phyloP scores from a whole-genome alignment of 1,140 invertebrate genomes.

The Megalonaias nervosa region DNA sequence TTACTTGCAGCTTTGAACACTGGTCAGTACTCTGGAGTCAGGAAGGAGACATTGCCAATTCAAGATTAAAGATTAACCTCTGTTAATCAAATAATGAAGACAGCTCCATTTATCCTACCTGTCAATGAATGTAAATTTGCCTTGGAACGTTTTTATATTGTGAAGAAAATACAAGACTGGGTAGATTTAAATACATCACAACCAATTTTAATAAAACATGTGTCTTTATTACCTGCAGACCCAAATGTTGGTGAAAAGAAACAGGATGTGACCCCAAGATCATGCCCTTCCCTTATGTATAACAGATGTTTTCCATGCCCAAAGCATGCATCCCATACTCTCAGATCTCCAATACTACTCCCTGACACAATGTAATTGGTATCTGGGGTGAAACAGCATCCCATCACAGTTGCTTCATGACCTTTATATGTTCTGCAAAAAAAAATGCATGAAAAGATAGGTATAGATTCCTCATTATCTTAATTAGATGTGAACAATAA shows the following conservation, averaged over 20 bases:
- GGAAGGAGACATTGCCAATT: too few species aligned
- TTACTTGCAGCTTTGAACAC: too few species aligned
- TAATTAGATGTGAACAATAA: not conserved
- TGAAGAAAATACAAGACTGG: too few species aligned
- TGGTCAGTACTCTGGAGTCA: too few species aligned
- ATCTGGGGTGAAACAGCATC: constrained; percentile 79
- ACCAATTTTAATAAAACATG: not conserved
- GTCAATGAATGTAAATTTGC: too few species aligned
- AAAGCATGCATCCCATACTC: constrained; percentile 77
- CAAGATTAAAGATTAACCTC: too few species aligned
- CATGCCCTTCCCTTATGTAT: constrained; percentile 80
- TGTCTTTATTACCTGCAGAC: constrained; percentile 42
- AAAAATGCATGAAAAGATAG: constrained; percentile 9
- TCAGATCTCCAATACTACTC: constrained; percentile 79
- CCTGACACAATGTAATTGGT: constrained; percentile 79
- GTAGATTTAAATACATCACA: too few species aligned
- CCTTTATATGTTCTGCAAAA: constrained; percentile 76
- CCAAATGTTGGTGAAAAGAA: constrained; percentile 76
- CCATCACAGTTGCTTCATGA: constrained; percentile 79
- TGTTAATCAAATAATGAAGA: too few species aligned
- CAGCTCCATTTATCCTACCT: too few species aligned
- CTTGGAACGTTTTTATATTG: too few species aligned
- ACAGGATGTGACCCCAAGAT: constrained; percentile 80
- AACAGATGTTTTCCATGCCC: constrained; percentile 70
- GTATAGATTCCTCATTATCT: not conserved